A percentile compares a stretch with the other conserved stretches of the same genome.
These are phyloP conservation scores for Rachycentron canadum DNA, from an alignment of 2,797 vertebrate genomes.

Conservation along the genomic window DNA sequence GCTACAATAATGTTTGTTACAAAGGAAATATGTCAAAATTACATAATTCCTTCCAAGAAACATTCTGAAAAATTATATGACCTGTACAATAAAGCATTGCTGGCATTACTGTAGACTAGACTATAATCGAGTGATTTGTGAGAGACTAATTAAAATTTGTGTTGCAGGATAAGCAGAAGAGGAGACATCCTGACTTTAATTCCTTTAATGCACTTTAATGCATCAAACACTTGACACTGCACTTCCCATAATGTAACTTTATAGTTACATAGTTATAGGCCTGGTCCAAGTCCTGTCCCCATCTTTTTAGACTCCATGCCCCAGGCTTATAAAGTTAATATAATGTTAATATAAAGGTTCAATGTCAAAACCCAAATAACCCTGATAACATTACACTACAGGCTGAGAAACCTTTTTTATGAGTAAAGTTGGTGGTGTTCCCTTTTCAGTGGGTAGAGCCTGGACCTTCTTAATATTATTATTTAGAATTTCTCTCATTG, in stretches of 20 bases:
- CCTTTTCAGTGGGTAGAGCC: too few relatives aligned
- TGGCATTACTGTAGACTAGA: neutral
- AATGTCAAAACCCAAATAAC: neutral
- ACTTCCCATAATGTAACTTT: neutral
- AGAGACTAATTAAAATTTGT: neutral
- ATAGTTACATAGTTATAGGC: neutral
- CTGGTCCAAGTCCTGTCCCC: neutral
- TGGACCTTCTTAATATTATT: neutral
- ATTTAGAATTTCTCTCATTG: neutral
- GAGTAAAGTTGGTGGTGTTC: too few relatives aligned
- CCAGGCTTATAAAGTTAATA: neutral
- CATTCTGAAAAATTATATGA: too few relatives aligned
- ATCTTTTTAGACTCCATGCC: neutral
- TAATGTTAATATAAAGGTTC: neutral
- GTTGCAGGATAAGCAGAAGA: too few relatives aligned
- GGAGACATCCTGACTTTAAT: conserved; percentile 1
- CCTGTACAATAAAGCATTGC: too few relatives aligned
- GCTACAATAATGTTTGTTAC: neutral
- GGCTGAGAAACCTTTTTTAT: neutral
- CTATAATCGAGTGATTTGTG: neutral
- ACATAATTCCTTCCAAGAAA: too few relatives aligned
- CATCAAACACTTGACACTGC: conserved; percentile 10
- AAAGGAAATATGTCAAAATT: too few relatives aligned
- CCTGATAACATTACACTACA: neutral
- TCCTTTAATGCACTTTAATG: too few relatives aligned